Conservation (phyloP, 2,797 vertebrate species). For the Spizella passerina region DNA sequence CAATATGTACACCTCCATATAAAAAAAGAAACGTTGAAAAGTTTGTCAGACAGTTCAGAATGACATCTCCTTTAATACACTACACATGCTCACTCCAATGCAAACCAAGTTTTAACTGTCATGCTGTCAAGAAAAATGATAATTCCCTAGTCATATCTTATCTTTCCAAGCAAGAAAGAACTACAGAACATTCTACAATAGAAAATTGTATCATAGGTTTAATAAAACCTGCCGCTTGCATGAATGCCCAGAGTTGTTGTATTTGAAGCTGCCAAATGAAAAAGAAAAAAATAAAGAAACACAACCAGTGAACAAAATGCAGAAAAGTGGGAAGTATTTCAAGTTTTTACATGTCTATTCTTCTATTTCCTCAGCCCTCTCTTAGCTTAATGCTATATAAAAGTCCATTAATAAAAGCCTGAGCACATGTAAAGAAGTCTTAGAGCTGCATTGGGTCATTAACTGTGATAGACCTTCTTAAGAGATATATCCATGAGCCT, state of each 20-base stretch:
- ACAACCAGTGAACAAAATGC: background rate
- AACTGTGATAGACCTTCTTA: background rate
- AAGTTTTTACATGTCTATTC: background rate
- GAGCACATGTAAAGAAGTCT: background rate
- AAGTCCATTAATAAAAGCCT: background rate
- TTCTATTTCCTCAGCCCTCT: background rate
- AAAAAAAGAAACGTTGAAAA: background rate
- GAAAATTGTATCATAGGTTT: background rate
- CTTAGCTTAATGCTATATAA: background rate
- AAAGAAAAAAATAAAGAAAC: background rate
- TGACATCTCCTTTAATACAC: background rate
- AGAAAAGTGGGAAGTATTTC: background rate
- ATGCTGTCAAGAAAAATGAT: background rate
- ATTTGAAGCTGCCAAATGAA: background rate
- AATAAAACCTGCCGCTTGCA: background rate
- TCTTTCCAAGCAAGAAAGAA: background rate
- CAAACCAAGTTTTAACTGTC: slow-evolving; percentile 8
- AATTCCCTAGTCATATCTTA: background rate
- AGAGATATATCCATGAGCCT: background rate
- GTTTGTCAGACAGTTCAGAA: background rate
- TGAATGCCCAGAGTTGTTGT: background rate
- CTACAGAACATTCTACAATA: background rate
- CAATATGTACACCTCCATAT: background rate
- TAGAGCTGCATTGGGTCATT: background rate
- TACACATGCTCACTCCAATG: background rate